Conservation (phyloP, 2,113 vertebrate genomes). For the Willisornis vidua region DNA sequence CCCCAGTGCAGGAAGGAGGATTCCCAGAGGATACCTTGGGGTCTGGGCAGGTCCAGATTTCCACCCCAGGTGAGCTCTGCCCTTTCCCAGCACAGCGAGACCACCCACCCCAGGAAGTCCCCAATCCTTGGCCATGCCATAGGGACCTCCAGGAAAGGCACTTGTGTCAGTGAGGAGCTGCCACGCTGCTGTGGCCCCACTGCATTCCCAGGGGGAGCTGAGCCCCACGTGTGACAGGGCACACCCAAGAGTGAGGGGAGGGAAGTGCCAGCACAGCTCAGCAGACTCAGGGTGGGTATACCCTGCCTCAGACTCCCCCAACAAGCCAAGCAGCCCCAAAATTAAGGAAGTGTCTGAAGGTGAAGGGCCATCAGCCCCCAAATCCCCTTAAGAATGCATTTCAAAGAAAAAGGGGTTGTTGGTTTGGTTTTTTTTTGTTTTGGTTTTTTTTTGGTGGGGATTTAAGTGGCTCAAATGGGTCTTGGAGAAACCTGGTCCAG, state of each 20-base stretch:
- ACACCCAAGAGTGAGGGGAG: not conserved
- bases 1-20: not conserved
- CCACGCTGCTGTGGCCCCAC: not conserved
- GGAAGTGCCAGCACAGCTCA: not conserved
- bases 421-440: not conserved
- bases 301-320: not conserved
- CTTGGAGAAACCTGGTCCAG: not conserved
- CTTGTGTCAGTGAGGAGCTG: not conserved
- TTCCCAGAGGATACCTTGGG: not conserved
- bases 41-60: not conserved
- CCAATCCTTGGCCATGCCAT: fast-evolving
- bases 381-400: not conserved
- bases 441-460: not conserved
- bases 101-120: not conserved
- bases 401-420: not conserved
- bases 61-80: not conserved
- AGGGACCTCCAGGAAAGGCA: conserved; percentile 36
- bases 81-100: fast-evolving
- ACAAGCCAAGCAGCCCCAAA: not conserved
- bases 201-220: not conserved
- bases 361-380: not conserved
- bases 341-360: not conserved
- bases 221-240: not conserved
- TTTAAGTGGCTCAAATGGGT: not conserved
- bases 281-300: not conserved